Base-by-base conservation (phyloP, 2,797 vertebrate species). In the Jordanella pulchra region DNA sequence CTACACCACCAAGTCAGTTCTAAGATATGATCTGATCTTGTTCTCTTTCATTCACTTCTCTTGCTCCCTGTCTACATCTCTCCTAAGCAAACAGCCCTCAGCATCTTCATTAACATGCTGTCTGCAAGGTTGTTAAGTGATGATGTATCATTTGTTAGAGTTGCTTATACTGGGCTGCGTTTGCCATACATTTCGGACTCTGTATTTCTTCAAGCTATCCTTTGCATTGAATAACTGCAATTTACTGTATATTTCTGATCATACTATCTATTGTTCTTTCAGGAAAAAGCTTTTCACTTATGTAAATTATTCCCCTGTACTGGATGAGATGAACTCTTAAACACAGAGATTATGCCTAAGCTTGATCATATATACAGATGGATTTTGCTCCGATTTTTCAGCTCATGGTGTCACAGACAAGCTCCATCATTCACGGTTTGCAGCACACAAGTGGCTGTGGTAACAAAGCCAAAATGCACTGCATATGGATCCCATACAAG, bases 11-110 rank as follows among this genome's bases (percentile, higher is more conserved):
- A 63, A 84, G 81, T 83, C 87, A 84, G 82, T 89, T 89, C 86
- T 75, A 76, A 87, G 87, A 89, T 89, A 86, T 66, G 44, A 89
- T 91, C 80, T 89, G 91, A 92, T 90, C 90, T 90, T 77, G 67
- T 4, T 63, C 53, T 67, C 87, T 91, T 89, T 89, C 79, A 87
- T 82, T 69, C 5, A 67, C 48, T 77, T 86, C 76, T 78, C 68
- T 80, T 51, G 58, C 79, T 85, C 89, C 88, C 87, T 80, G 82
- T 90, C 84, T 87, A 44, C 67, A 18, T 73, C 53, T 83, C 63
- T 65, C 76, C 72, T 74, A 69, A 14, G 17, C 76, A 71, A 75
- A 79, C 58, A 21, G 21, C 25, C 14, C 61, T 78, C 77, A 23
- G 66, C 76, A n/a, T 68, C 80, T 71, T 73, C 77, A 75, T 78